Evolutionary conservation across 1,140 invertebrate species (phyloP).

Genomic region (Nixonia krombeini): DNA sequence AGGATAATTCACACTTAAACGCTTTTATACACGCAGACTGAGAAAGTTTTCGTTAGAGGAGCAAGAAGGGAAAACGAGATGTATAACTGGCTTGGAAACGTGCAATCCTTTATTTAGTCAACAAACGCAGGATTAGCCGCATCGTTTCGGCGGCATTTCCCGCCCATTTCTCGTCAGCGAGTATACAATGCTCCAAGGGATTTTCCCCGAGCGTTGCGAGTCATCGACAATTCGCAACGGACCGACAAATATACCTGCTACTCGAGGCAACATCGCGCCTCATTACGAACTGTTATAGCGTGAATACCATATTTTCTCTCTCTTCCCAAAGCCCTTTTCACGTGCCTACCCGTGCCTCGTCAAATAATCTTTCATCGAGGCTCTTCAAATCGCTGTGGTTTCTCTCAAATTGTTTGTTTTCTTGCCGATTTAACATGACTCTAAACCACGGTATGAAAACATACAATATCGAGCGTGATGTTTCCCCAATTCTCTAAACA

Average conservation of each 20-base stretch:
- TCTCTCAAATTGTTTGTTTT: too few species aligned
- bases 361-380: not conserved
- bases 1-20: too few species aligned
- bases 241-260: not conserved
- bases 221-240: not conserved
- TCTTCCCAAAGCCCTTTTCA: not conserved
- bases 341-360: not conserved
- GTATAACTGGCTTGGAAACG: too few species aligned
- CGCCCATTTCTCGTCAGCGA: not conserved
- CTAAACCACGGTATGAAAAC: too few species aligned
- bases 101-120: constrained; percentile 28
- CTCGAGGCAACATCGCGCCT: not conserved
- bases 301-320: not conserved
- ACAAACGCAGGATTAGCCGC: constrained; percentile 16
- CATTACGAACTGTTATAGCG: not conserved
- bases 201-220: not conserved
- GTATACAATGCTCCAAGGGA: not conserved
- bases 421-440: too few species aligned
- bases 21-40: too few species aligned
- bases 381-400: not conserved
- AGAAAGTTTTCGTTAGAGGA: too few species aligned
- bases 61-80: too few species aligned
- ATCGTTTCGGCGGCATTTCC: constrained; percentile 3
- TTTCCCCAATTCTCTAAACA: too few species aligned
- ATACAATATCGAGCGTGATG: too few species aligned